Conservation (phyloP, 2,113 vertebrate species). For the Stictonetta naevosa region DNA sequence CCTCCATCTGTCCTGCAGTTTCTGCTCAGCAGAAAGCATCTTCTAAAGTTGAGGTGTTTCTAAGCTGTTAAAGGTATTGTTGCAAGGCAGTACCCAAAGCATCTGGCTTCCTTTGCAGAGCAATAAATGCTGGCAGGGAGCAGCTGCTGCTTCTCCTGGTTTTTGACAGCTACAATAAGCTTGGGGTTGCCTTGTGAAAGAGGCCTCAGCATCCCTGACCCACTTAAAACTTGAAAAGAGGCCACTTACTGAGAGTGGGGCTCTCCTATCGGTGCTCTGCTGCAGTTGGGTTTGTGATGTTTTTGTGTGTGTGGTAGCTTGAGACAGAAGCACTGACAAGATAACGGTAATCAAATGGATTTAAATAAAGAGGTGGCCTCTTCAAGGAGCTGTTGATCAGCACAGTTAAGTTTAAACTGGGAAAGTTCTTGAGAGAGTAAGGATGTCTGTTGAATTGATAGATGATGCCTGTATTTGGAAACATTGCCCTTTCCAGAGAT, state of each 20-base stretch:
- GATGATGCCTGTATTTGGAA: neutral
- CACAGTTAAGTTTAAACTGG: neutral
- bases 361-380: neutral
- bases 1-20: neutral
- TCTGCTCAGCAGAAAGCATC: neutral
- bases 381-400: neutral
- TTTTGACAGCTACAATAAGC: neutral
- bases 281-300: neutral
- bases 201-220: neutral
- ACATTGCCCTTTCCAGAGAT: neutral
- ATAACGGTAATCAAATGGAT: neutral
- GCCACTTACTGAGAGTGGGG: neutral
- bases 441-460: neutral
- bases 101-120: conserved; percentile 8
- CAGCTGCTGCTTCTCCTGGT: conserved; percentile 20
- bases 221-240: neutral
- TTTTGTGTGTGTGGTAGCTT: neutral
- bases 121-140: neutral
- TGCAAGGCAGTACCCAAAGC: neutral
- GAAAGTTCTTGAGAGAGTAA: neutral
- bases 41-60: neutral
- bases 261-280: neutral
- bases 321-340: neutral
- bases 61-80: neutral
- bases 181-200: neutral